Percentiles rank a stretch among this genome's conserved stretches.
phyloP scores from a whole-genome alignment of 1,140 invertebrate species.

The Cherax destructor region DNA sequence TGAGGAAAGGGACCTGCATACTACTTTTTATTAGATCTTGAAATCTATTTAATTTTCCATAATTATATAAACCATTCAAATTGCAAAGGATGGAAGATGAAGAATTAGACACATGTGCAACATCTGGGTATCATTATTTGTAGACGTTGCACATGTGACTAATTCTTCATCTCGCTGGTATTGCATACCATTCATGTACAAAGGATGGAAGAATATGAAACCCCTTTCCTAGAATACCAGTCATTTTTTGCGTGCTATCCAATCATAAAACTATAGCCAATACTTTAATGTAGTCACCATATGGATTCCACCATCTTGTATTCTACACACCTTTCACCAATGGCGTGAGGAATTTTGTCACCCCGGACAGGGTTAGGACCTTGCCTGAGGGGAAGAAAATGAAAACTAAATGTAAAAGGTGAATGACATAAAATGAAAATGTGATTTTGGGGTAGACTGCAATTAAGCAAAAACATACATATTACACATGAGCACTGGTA shows the following conservation, averaged over 20 bases:
- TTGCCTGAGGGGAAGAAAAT: constrained; percentile 21
- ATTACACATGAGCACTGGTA: background rate
- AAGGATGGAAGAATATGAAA: no score
- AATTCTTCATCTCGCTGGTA: no score
- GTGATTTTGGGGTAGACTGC: background rate
- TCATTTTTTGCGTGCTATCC: background rate
- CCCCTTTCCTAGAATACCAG: constrained; percentile 9
- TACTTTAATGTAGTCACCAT: background rate
- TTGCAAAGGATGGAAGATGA: background rate
- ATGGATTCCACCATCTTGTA: constrained; percentile 26
- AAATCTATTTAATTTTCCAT: background rate
- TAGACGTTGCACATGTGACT: no score
- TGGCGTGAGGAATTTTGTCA: constrained; percentile 20
- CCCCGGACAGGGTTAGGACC: constrained; percentile 29
- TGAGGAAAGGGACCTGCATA: background rate
- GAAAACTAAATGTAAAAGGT: background rate
- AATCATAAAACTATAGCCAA: background rate
- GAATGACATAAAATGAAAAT: constrained; percentile 5
- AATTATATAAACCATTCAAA: background rate
- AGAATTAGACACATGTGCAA: no score
- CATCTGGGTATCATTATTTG: no score
- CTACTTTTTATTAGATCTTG: background rate
- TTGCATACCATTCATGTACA: no score
- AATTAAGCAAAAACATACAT: no score
- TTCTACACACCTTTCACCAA: constrained; percentile 34